Evolutionary conservation across 2,797 vertebrate species (phyloP), one percentile per base, ranked within the genome.

Genomic region (Phaenicophaeus curvirostris): DNA sequence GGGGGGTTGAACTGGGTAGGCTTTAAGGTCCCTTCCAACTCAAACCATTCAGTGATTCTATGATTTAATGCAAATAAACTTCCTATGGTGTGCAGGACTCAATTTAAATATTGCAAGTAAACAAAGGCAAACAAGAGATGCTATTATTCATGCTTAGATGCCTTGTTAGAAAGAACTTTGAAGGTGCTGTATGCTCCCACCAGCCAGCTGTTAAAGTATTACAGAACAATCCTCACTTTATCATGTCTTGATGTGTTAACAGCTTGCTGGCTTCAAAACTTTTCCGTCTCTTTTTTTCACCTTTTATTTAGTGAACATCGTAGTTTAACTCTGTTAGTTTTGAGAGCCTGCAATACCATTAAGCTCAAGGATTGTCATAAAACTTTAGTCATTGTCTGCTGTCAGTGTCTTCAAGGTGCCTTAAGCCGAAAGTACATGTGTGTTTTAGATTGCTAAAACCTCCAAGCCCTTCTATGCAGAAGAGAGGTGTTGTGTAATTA

Each of bases 151-250:
- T 58, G 67, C 55, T 82, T 54, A 50, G 74, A 19, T 57, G 53
- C 35, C 67, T 91, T 71, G 74, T 82, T 92, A 85, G 77, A 83
- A 78, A 81, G 67, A 80, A 65, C 53, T 95, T 89, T 87, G 86
- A 85, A 83, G 86, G 54, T 69, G 48, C 51, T 35, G 6, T 37
- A 7, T 17, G 48, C 58, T 91, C 50, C 2, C 46, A 66, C 51
- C 67, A 65, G 13, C 33, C 0, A 0, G 23, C n/a, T 23, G 13
- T 28, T 72, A 82, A 83, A 80, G 28, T 71, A 57, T 55, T 33
- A 3, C 28, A 15, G 63, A 44, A 21, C 20, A 67, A 2, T 54
- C 68, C 75, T 75, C 37, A 61, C 30, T 90, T 87, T 4, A 28
- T 90, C 53, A 8, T 44, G 28, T 58, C 54, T 75, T 3, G 0